Conservation (phyloP, 2,113 vertebrate genomes). For the Scytalopus superciliaris region DNA sequence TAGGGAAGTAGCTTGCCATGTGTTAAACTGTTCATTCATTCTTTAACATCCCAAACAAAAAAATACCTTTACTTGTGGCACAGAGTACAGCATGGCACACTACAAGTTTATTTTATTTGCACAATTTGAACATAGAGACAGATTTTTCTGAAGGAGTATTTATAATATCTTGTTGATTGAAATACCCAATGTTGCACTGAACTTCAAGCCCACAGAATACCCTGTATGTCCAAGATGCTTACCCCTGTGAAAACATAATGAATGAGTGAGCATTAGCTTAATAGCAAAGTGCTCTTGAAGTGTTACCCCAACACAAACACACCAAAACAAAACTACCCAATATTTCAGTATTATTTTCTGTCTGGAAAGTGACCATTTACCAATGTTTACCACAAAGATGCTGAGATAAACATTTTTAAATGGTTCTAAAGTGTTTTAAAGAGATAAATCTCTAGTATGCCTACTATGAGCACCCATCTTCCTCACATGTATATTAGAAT, state of each 20-base stretch:
- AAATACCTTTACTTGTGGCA: not conserved
- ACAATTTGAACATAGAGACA: not conserved
- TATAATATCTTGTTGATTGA: not conserved
- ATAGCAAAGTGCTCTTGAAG: not conserved
- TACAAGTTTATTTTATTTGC: not conserved
- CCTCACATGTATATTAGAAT: not conserved
- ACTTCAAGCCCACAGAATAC: not conserved
- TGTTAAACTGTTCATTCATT: not conserved
- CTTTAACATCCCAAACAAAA: not conserved
- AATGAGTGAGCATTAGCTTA: not conserved
- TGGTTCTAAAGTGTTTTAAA: not conserved
- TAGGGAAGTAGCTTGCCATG: not conserved
- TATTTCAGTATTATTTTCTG: not conserved
- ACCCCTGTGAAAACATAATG: not conserved
- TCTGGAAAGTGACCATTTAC: not conserved
- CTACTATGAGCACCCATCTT: not conserved
- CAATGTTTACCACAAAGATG: not conserved
- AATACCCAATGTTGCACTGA: not conserved
- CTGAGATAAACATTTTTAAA: not conserved
- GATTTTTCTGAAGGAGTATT: not conserved
- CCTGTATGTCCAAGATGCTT: rapidly evolving
- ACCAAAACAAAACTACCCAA: not conserved
- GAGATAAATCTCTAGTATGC: not conserved
- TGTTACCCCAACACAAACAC: not conserved
- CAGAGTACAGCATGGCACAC: not conserved